These are phyloP conservation scores for Aphelinus atriplicis DNA, from an alignment of 1,140 invertebrate genomes.

Conservation along the genomic window DNA sequence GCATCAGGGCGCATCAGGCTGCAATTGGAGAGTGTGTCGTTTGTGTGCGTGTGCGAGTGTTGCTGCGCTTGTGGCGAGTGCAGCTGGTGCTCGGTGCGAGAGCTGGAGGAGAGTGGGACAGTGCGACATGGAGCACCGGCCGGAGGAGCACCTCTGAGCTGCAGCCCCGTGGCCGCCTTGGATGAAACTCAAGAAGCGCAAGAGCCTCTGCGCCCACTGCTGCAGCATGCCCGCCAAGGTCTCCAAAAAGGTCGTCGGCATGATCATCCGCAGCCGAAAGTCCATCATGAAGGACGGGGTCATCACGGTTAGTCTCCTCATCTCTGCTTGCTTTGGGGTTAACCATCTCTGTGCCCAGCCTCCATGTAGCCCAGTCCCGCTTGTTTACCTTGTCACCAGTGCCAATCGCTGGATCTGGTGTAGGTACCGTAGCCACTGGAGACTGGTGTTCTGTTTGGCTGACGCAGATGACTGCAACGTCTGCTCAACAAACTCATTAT, in stretches of 20 bases:
- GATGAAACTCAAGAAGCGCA: conserved; percentile 67
- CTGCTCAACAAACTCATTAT: no score
- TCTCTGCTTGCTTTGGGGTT: no score
- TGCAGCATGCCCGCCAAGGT: conserved; percentile 70
- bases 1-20: no score
- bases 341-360: no score
- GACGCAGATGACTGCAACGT: no score
- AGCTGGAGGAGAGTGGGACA: neutral
- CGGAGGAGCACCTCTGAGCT: neutral
- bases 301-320: conserved; percentile 69
- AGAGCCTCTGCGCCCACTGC: conserved; percentile 65
- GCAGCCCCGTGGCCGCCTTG: neutral
- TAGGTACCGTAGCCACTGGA: no score
- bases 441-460: no score
- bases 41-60: conserved; percentile 3
- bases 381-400: no score
- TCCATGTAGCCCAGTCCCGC: no score
- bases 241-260: conserved; percentile 72
- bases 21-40: neutral
- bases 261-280: conserved; percentile 78
- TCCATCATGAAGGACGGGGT: conserved; percentile 78
- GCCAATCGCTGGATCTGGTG: no score
- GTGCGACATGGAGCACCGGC: no score
- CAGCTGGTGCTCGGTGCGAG: neutral
- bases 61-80: neutral